These are phyloP conservation scores for Nemurella pictetii DNA, from an alignment of 2,888 invertebrate genomes.

Conservation along the genomic window DNA sequence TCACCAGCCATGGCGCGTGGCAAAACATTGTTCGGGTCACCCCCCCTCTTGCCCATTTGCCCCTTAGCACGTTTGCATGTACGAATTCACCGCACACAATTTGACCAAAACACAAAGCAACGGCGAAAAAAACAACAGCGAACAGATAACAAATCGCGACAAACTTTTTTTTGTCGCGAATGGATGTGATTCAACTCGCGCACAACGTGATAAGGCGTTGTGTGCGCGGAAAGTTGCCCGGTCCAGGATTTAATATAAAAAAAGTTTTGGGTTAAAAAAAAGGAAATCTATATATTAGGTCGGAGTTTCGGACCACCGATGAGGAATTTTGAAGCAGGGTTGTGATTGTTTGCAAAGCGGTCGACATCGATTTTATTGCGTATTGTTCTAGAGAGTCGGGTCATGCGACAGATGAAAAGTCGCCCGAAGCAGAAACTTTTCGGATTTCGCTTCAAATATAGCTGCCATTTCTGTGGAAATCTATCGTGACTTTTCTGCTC, in stretches of 20 bases:
- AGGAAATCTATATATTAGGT: background rate
- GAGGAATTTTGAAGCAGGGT: background rate
- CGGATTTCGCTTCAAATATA: background rate
- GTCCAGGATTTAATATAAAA: background rate
- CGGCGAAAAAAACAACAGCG: background rate
- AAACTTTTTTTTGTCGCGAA: background rate
- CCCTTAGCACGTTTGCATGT: background rate
- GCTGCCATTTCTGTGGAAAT: background rate
- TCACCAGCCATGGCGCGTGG: background rate
- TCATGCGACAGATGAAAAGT: background rate
- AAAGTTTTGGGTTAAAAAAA: background rate
- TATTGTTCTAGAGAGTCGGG: background rate
- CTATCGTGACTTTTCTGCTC: background rate
- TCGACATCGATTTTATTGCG: background rate
- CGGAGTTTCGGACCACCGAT: background rate
- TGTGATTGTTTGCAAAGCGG: background rate
- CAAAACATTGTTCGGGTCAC: conserved; percentile 10
- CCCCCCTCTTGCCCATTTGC: too few species aligned
- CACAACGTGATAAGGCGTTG: background rate
- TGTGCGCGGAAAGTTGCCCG: background rate
- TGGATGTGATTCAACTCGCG: background rate
- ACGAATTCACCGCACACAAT: background rate
- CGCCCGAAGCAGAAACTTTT: background rate
- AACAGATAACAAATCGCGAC: conserved; percentile 1
- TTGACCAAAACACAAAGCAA: background rate